Evolutionary conservation across 2,888 invertebrate genomes (phyloP).

Genomic region (Lochmaea crataegi): DNA sequence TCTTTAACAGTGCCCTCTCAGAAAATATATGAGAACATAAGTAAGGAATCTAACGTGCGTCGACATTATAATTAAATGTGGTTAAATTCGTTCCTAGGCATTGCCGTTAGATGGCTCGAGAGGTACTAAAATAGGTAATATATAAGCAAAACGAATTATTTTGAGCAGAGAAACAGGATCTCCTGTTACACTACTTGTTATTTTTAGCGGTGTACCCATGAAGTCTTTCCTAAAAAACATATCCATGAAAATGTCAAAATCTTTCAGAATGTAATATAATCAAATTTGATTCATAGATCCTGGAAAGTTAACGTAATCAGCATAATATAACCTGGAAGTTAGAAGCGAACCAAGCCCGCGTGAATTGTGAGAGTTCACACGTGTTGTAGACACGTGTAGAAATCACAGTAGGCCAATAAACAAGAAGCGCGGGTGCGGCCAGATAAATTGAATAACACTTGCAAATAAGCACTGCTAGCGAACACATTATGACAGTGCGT

Average conservation of each 20-base stretch:
- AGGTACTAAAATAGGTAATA: too few species aligned
- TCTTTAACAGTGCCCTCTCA: too few species aligned
- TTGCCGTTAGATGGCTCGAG: too few species aligned
- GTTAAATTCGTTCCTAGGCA: too few species aligned
- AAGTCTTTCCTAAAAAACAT: neutral
- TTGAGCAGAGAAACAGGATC: too few species aligned
- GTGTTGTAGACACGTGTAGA: constrained; percentile 63
- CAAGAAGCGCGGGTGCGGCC: constrained; percentile 64
- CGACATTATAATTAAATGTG: too few species aligned
- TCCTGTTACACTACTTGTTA: too few species aligned
- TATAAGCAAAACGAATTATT: too few species aligned
- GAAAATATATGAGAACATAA: too few species aligned
- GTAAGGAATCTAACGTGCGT: too few species aligned
- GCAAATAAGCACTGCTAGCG: constrained; percentile 64
- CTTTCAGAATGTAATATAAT: neutral
- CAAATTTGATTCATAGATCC: constrained; percentile 8
- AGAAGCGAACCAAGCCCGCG: constrained; percentile 28
- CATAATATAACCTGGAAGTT: constrained; percentile 19
- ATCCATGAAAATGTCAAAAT: neutral
- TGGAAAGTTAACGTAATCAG: constrained; percentile 5
- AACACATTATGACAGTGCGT: constrained; percentile 58
- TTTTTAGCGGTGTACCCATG: neutral
- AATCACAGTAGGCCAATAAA: constrained; percentile 65
- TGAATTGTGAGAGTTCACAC: constrained; percentile 52
- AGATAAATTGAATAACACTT: constrained; percentile 68